Evolutionary conservation across 2,888 invertebrate genomes (phyloP), one percentile per base, ranked within the genome.

Genomic region (Schrankia costaestrigalis): DNA sequence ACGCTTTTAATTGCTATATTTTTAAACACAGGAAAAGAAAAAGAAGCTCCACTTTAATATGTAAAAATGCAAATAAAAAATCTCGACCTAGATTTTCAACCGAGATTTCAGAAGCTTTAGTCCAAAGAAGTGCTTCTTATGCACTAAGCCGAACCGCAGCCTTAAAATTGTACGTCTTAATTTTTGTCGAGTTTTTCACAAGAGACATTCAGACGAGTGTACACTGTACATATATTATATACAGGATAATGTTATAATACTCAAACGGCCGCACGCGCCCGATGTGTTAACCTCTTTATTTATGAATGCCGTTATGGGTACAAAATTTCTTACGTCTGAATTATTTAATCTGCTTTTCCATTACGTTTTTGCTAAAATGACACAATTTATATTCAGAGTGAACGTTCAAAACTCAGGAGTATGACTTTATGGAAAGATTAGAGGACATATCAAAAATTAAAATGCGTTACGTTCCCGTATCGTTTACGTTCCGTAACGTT

Each of bases 321-420:
- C 77, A 79, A 82, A 83, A 83, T 83, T 82, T 78, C 83, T 84
- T 82, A 73, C 73, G 71, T 67, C 56, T 84, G 83, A 81, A 85
- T 84, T 83, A 86, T 85, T 84, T 82, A 85, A 85, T 84, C 81
- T 76, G 68, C 76, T 81, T 83, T 85, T 85, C 85, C 85, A 86
- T 86, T 85, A 85, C 75, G 79, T 79, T 78, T 83, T 79, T 71
- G 63, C 64, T 68, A 63, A 76, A 82, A 84, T 79, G 81, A 81
- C 80, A 80, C 80, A 74, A 82, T 85, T 83, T 86, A 78, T 84
- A 85, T 85, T 84, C 85, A 71, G 66, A 57, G 57, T 73, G 73
- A 63, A 64, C 54, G 65, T 58, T 56, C 59, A 59, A 59, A 67
- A 67, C 63, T 70, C 74, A 55, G 67, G 68, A 69, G 71, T 76